Base-by-base conservation (phyloP, 2,797 vertebrate genomes). In the Acipenser ruthenus region DNA sequence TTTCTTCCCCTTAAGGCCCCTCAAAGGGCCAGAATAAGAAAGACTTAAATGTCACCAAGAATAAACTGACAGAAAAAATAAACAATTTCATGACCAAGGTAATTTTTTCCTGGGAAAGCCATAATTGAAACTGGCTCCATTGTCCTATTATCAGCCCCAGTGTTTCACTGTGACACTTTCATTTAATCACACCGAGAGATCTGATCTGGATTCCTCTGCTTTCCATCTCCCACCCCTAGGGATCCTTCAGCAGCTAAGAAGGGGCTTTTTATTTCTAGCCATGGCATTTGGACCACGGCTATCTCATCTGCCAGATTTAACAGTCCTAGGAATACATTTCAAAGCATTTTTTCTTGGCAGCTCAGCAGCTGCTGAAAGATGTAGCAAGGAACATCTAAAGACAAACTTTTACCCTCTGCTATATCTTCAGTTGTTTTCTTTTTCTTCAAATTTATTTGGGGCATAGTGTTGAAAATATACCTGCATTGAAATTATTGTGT, bases 1-100 rank as follows among this genome's bases (percentile, higher is more conserved):
- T 60, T 51, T 51, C 66, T 56, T 10, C n/a, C 51, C 63, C 61
- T 10, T 64, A 8, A 47, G 4, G 0, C 6, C 61, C 0, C 58
- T 50, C 61, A 49, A 62, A 68, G 69, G 15, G 69, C 71, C 74
- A 69, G 62, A 70, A 10, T 51, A 75, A 76, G 62, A 65, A 71
- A 70, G 67, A 77, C 79, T 75, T 71, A 78, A 84, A 83, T 80
- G 73, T 72, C 72, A 81, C 62, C 59, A 71, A 70, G 75, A 79
- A 79, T 68, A 77, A 71, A 78, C 72, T 69, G 53, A 69, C 66
- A 56, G 68, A 78, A 75, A 69, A 77, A 71, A 63, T 65, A 71
- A 80, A 66, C 49, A 37, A 70, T 73, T 80, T 78, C 80, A 79
- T 74, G 64, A 63, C 73, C 71, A 70, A 78, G 77, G 62, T 71